Evolutionary conservation across 2,113 vertebrate species (phyloP), one percentile per base, ranked within the genome.

Genomic region (Gasterosteus aculeatus): DNA sequence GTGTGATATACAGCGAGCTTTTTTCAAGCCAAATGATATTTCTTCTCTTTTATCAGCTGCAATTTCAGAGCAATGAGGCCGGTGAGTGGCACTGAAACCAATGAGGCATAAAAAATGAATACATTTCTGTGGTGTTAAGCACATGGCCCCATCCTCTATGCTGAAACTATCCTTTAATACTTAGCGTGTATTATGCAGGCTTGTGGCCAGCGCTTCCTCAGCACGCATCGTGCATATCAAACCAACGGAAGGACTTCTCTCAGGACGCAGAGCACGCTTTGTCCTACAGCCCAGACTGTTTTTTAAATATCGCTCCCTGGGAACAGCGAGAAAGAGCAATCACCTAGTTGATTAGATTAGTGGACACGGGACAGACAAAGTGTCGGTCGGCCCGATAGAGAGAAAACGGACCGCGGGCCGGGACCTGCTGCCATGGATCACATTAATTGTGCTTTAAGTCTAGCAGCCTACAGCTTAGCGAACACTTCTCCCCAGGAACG

Each of bases 401-500:
- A 75, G 73, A 84, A 88, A 82, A 60, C 31, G 38, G 42, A 84
- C 63, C 10, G 31, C 2, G 0, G 77, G 75, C 74, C 60, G 69
- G 59, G 75, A 85, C 76, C 84, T 80, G 77, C 68, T 77, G 62
- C 69, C 61, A 83, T 44, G 26, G 77, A 86, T 86, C 82, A 75
- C 87, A 84, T 92, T 90, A 88, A 91, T 90, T 89, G 80, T 64
- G 73, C 66, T 84, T 82, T 80, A 83, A 84, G 83, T 84, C 81
- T 15, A 44, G 61, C 1, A 5, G 71, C 81, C 78, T 33, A 42
- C 14, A 26, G 80, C 70, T 87, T 53, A 47, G 69, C 74, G 35
- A 78, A 82, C 80, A 63, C 84, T 66, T 81, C 69, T 81, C 63
- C 81, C 63, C 47, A 66, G 60, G 78, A 81, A 85, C 4, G 26